These are phyloP conservation scores for Gadopsis bispinosus DNA, from an alignment of 2,797 vertebrate genomes.

Conservation along the genomic window DNA sequence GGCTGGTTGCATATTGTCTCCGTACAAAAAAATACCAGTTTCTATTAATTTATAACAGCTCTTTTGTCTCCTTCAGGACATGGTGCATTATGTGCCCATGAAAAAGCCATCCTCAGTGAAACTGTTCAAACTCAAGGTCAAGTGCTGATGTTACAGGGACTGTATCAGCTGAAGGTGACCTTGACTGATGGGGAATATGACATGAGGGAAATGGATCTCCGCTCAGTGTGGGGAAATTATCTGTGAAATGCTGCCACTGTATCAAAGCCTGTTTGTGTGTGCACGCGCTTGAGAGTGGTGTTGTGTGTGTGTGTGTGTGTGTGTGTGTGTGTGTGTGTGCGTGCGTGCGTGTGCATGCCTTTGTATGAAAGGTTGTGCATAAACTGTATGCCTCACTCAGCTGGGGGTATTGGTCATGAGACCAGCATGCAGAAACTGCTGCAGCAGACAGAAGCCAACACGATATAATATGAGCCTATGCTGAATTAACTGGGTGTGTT, in stretches of 20 bases:
- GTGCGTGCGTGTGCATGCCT: conserved; percentile 46
- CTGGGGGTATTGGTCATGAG: conserved; percentile 85
- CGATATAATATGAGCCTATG: conserved; percentile 51
- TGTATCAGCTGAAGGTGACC: conserved; percentile 80
- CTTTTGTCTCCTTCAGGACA: conserved; percentile 76
- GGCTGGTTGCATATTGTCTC: conserved; percentile 59
- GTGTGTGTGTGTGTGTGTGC: conserved; percentile 29
- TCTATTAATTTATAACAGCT: conserved; percentile 75
- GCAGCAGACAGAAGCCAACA: conserved; percentile 55
- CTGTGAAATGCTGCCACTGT: conserved; percentile 83
- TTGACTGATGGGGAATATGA: conserved; percentile 82
- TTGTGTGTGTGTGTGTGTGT: conserved; percentile 21
- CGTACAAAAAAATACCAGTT: conserved; percentile 54
- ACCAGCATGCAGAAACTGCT: conserved; percentile 85
- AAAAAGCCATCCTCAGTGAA: conserved; percentile 79
- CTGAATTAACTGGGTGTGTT: conserved; percentile 21
- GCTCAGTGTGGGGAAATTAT: conserved; percentile 78
- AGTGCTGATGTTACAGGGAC: conserved; percentile 72
- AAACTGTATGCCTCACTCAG: conserved; percentile 57
- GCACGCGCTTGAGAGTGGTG: not conserved
- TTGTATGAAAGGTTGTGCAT: conserved; percentile 58
- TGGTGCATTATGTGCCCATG: conserved; percentile 73
- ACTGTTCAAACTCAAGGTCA: conserved; percentile 82
- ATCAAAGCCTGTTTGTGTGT: conserved; percentile 73
- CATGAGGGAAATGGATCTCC: conserved; percentile 82